Evolutionary conservation across 2,797 vertebrate species (phyloP), one percentile per base, ranked within the genome.

Genomic region (Chaetodon trifasciatus): DNA sequence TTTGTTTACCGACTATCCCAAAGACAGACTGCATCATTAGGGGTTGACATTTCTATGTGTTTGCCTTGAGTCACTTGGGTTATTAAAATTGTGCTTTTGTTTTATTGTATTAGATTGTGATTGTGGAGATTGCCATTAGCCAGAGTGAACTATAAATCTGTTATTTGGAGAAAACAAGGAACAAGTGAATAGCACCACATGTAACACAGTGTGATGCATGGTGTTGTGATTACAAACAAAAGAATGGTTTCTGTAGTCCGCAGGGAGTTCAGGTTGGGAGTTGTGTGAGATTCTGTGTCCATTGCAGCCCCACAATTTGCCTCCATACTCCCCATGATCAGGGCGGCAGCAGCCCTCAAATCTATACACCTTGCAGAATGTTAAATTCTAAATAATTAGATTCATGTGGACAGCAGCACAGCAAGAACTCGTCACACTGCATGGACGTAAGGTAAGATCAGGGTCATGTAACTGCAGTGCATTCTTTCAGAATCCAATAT

Each of bases 1-100:
- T 47, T 28, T 63, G 24, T 19, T 32, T 46, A 19, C 40, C 24
- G 23, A 28, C 19, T 3, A 3, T 8, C 39, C 39, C 5, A 53
- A 44, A 53, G 49, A 28, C 57, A 53, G 49, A 44, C 49, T 42
- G 32, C 13, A 19, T 56, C 40, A 72, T 72, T 52, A 47, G 39
- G 19, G 39, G 13, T 55, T 64, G 61, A 35, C 24, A 65, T 56
- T 74, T 46, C 44, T 64, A 44, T 37, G 2, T 13, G 13, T 35
- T 47, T 37, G 10, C 21, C 6, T 24, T 62, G 39, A 32, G 53
- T 70, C 52, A 67, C 47, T 42, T 11, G 11, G 9, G 13, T 35
- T 16, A 39, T 39, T 32, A 6, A 44, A 70, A 32, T 15, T 1
- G 6, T 37, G 19, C 40, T n/a, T 70, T 39, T 5, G 10, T 13